These are phyloP conservation scores for Bathybates hornii DNA, from an alignment of 2,113 vertebrate genomes.

Conservation along the genomic window DNA sequence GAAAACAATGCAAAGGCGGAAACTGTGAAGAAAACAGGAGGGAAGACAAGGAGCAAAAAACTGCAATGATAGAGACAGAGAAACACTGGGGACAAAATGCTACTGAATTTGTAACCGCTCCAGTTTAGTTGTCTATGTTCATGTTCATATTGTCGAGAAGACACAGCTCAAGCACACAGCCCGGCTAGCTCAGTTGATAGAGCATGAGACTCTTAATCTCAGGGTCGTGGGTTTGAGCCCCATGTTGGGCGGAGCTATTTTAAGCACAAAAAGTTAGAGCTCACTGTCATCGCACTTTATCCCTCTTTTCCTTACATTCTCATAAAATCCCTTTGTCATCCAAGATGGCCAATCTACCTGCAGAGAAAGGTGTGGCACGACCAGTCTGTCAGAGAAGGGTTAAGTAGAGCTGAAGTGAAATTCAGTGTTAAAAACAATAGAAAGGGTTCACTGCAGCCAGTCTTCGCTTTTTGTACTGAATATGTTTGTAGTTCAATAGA, in stretches of 20 bases:
- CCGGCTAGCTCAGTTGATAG: rapidly evolving
- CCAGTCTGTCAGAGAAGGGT: not conserved
- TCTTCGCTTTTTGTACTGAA: rapidly evolving
- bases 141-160: not conserved
- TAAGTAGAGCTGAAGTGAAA: not conserved
- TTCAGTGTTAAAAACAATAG: not conserved
- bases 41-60: not conserved
- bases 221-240: not conserved
- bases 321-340: not conserved
- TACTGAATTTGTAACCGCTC: not conserved
- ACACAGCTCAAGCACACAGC: rapidly evolving
- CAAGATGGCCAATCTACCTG: not conserved
- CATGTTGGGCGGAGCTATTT: rapidly evolving
- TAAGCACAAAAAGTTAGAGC: not conserved
- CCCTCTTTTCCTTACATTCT: not conserved
- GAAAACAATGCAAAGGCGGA: not conserved
- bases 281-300: not conserved
- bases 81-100: not conserved
- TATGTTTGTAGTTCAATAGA: not conserved
- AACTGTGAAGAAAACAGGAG: not conserved
- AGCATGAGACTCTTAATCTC: not conserved
- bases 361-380: not conserved
- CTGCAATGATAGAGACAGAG: not conserved
- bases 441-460: not conserved
- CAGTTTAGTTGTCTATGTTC: not conserved